These are phyloP conservation scores for Hyposoter didymator DNA, from an alignment of 2,888 invertebrate genomes.

Conservation along the genomic window DNA sequence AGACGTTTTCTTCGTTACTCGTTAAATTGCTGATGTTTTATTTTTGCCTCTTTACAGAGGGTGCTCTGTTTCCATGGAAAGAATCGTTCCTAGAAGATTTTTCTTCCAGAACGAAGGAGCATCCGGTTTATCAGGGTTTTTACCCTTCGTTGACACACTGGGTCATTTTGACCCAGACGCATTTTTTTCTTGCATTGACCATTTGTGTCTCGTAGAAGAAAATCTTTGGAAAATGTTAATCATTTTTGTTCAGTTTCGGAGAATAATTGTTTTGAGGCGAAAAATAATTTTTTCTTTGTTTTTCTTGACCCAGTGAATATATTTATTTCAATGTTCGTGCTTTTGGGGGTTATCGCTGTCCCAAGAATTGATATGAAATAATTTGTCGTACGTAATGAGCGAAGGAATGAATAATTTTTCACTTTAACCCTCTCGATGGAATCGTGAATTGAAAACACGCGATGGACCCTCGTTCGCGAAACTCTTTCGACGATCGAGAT, in stretches of 20 bases:
- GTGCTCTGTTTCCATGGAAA: neutral
- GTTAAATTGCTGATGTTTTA: neutral
- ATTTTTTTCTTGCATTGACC: neutral
- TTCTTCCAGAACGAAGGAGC: neutral
- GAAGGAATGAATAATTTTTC: neutral
- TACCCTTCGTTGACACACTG: neutral
- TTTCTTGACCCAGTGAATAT: too few relatives aligned
- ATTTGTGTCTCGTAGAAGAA: neutral
- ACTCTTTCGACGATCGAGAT: neutral
- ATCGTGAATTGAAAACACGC: neutral
- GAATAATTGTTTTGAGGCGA: too few relatives aligned
- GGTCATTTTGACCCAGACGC: neutral
- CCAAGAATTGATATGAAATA: neutral
- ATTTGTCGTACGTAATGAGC: neutral
- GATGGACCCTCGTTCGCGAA: neutral
- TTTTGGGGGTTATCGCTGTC: too few relatives aligned
- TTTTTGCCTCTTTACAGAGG: neutral
- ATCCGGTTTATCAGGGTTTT: neutral
- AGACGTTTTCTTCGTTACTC: constrained; percentile 22
- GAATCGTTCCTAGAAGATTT: neutral
- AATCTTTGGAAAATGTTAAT: neutral
- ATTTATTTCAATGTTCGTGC: too few relatives aligned
- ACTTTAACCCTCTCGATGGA: neutral
- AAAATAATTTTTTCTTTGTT: too few relatives aligned
- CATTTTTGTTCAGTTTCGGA: too few relatives aligned